Evolutionary conservation across 1,140 invertebrate genomes (phyloP).

Genomic region (Hyles vespertilio): DNA sequence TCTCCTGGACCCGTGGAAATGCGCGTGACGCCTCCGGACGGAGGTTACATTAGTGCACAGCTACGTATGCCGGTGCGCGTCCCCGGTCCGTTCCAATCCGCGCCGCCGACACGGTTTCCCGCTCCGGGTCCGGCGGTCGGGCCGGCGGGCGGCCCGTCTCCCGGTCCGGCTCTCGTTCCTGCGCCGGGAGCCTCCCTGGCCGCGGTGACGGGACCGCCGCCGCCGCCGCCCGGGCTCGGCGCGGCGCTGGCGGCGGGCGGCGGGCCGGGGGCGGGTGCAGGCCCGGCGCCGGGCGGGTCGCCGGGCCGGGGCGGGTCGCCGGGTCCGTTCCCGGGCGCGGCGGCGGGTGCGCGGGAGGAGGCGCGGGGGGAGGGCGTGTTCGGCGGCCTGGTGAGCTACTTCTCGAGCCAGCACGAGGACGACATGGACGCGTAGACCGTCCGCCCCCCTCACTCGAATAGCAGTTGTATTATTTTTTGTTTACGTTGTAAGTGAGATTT

Average conservation of each 20-base stretch:
- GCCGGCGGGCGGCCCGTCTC: background rate
- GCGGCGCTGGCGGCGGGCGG: slow-evolving; percentile 54
- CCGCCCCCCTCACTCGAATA: slow-evolving; percentile 21
- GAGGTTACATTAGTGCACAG: too few relatives aligned
- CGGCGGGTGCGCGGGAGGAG: slow-evolving; percentile 50
- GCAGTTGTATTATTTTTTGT: slow-evolving; percentile 70
- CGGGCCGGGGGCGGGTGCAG: slow-evolving; percentile 13
- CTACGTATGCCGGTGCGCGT: slow-evolving; percentile 37
- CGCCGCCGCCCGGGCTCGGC: slow-evolving; percentile 39
- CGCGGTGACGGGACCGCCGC: slow-evolving; percentile 16
- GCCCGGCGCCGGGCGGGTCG: slow-evolving; percentile 24
- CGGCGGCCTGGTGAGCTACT: slow-evolving; percentile 91
- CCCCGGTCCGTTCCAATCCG: background rate
- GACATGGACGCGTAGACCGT: slow-evolving; percentile 69
- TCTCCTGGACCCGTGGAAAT: slow-evolving; percentile 15
- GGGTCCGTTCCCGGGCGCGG: slow-evolving; percentile 5
- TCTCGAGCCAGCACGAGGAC: slow-evolving; percentile 89
- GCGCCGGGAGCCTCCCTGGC: slow-evolving; percentile 52
- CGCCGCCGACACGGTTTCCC: too few relatives aligned
- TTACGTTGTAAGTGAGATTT: slow-evolving; percentile 72
- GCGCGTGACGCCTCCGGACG: too few relatives aligned
- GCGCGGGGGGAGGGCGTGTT: slow-evolving; percentile 80
- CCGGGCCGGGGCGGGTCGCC: slow-evolving; percentile 18
- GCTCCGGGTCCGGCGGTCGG: too few relatives aligned
- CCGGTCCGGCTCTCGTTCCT: slow-evolving; percentile 56